Conservation (phyloP, 2,888 invertebrate genomes). For the Corythucha ciliata region DNA sequence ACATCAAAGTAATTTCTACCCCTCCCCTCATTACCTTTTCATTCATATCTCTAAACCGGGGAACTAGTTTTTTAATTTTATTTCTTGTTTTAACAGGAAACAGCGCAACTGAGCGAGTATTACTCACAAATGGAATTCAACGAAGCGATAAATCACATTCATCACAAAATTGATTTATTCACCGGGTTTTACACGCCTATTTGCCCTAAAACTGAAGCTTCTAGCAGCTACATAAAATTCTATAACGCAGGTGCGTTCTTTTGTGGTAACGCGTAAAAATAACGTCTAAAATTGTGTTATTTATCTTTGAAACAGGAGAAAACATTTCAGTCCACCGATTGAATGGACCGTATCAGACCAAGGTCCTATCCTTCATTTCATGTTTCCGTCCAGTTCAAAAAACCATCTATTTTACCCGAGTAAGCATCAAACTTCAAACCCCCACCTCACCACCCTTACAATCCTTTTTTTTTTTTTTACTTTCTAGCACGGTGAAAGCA, state of each 20-base stretch:
- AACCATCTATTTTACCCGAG: conserved; percentile 81
- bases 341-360: conserved; percentile 69
- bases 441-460: no score
- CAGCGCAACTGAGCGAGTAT: conserved; percentile 77
- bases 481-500: conserved; percentile 80
- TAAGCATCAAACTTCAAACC: conserved; percentile 46
- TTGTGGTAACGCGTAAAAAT: no score
- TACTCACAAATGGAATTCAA: conserved; percentile 71
- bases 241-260: conserved; percentile 48
- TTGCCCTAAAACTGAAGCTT: conserved; percentile 47
- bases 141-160: conserved; percentile 68
- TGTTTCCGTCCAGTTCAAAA: conserved; percentile 74
- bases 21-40: no score
- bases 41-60: no score
- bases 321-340: conserved; percentile 62
- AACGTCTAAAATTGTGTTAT: no score
- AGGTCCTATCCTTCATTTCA: conserved; percentile 79
- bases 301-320: no score
- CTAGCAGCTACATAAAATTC: conserved; percentile 48
- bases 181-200: conserved; percentile 70
- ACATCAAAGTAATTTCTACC: conserved; percentile 50
- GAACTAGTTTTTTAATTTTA: neutral
- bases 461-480: neutral
- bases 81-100: conserved; percentile 47
- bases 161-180: conserved; percentile 75